Evolutionary conservation across 2,113 vertebrate genomes (phyloP), one percentile per base, ranked within the genome.

Genomic region (Apistogramma diplotaenia): DNA sequence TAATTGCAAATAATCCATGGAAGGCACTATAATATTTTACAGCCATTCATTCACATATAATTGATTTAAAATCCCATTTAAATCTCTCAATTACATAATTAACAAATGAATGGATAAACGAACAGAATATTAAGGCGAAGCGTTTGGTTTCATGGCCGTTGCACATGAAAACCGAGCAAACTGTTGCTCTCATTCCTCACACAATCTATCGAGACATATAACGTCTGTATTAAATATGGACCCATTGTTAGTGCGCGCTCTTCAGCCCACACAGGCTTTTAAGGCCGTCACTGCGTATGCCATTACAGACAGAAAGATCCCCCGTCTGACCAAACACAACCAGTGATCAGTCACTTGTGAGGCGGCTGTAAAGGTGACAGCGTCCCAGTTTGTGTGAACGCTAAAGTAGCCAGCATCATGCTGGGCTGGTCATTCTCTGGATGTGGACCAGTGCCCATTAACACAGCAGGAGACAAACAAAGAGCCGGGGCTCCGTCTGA

Each of bases 401-500:
- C 71, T 71, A 75, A 83, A 53, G 55, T 77, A 67, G 72, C 1
- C 37, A 23, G 53, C 4, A 37, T 53, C 85, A 58, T 6, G 87
- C 83, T 85, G 82, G 40, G 82, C 43, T 74, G 79, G 79, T 81
- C 67, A 72, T 21, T 29, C 35, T 79, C 55, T 84, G 71, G 77
- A 86, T 54, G 71, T 88, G 79, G 82, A 83, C 62, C 62, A 37
- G 65, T 71, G 77, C 78, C 89, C 80, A 84, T 84, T 86, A 89
- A 81, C 84, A 35, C 88, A 85, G 76, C 67, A 60, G 84, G 86
- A 73, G 75, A 55, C 29, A 35, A 87, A 77, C 65, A 74, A 27
- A 79, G 46, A 73, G 82, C 21, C 43, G 0, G 76, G 25, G 16
- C 55, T 70, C 35, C 55, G 51, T 82, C 11, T 83, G 56, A 82